Evolutionary conservation across 2,888 invertebrate species (phyloP), one percentile per base, ranked within the genome.

Genomic region (Cenopis cana): DNA sequence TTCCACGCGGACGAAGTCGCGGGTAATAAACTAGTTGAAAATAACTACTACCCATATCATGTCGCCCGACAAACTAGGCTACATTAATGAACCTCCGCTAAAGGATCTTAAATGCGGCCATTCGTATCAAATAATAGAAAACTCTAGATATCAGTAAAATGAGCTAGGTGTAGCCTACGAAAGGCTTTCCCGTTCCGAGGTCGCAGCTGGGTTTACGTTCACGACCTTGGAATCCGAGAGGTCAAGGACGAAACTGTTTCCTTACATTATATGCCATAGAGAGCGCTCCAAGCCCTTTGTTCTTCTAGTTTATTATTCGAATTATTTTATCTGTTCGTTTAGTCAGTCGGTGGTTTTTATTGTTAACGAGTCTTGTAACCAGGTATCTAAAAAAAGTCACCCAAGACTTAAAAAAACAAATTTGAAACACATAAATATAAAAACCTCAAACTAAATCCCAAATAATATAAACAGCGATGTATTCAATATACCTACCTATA

Each of bases 171-270:
- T 33, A 33, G 4, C 46, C 46, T 46, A n/a, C 46, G 46, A 46
- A 5, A n/a, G n/a, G 12, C 46, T 46, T 14, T n/a, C n/a, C 46
- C 46, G 52, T n/a, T 56, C 36, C 33, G 29, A 56, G 33, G n/a
- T 56, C n/a, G 33, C 33, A 29, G 33, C 33, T 46, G 17, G 33
- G 36, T 29, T 36, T 36, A 6, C 29, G 33, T 20, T n/a, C 56
- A n/a, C 56, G 17, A 56, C 29, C 56, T 56, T 56, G 56, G 33
- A 36, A 17, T 1, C 10, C 56, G 33, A 10, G 17, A 56, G 56
- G 56, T 56, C 56, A 56, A 56, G 56, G 56, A 56, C 56, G 33
- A 36, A 56, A 36, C 56, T 56, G 33, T 56, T 33, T 56, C 36
- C 56, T 33, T 17, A 33, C 29, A 33, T 29, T 46, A 33, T 17